A percentile compares a stretch with the other conserved stretches of the same genome.
Evolutionary conservation across 2,797 vertebrate species (phyloP).

Genomic region (Mormyrops boulengeri): DNA sequence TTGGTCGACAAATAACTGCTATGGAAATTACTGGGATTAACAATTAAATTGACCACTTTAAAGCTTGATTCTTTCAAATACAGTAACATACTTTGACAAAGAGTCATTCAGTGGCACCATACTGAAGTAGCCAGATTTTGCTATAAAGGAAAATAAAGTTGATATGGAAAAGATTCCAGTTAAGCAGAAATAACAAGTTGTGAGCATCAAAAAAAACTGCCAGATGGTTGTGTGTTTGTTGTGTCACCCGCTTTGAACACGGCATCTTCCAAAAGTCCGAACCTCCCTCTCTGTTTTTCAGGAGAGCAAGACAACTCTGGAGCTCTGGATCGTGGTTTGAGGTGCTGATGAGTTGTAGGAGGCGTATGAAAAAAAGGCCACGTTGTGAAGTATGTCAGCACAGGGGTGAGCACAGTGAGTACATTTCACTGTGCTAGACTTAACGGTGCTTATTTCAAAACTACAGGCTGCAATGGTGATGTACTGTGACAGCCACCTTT

Average conservation of each 20-base stretch:
- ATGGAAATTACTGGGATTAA: not conserved
- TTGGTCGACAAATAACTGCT: not conserved
- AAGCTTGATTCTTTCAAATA: not conserved
- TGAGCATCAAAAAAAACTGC: not conserved
- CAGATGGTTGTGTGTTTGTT: not conserved
- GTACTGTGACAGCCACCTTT: not conserved
- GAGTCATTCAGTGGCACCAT: not conserved
- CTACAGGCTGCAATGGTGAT: slow-evolving; percentile 75
- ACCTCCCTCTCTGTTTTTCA: slow-evolving; percentile 44
- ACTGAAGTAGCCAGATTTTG: not conserved
- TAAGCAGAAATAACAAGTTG: not conserved
- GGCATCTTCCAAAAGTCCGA: not conserved
- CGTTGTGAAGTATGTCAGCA: not conserved
- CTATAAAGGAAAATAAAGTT: not conserved
- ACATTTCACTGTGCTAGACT: not conserved
- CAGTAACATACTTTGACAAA: not conserved
- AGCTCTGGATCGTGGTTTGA: not conserved
- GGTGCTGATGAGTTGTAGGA: not conserved
- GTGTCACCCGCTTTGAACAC: not conserved
- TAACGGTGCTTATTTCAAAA: slow-evolving; percentile 49
- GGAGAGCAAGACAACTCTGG: slow-evolving; percentile 74
- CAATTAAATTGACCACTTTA: not conserved
- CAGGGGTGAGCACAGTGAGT: not conserved
- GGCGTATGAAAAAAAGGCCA: not conserved
- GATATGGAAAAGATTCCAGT: not conserved